phyloP scores from a whole-genome alignment of 1,140 invertebrate species.

The Leptoteleia sp. region DNA sequence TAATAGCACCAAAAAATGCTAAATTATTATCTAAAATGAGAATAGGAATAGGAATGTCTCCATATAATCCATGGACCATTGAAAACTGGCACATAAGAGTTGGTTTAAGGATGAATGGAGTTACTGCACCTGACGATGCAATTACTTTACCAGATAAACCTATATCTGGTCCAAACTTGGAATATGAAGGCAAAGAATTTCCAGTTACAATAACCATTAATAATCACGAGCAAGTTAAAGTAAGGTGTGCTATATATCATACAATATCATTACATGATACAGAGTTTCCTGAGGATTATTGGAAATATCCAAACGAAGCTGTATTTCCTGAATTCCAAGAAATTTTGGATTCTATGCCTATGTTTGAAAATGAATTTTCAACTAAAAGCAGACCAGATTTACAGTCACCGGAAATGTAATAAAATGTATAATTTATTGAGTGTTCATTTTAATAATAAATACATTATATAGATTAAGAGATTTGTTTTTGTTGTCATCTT shows the following conservation, averaged over 20 bases:
- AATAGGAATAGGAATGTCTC: constrained; percentile 88
- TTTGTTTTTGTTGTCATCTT: no score
- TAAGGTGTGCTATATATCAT: constrained; percentile 87
- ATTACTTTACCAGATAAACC: constrained; percentile 87
- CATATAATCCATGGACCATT: constrained; percentile 88
- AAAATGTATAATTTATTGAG: no score
- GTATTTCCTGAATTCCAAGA: constrained; percentile 75
- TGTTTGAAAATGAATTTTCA: constrained; percentile 12
- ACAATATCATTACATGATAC: constrained; percentile 29
- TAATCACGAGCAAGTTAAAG: constrained; percentile 85
- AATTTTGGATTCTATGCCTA: constrained; percentile 74
- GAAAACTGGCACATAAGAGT: constrained; percentile 90
- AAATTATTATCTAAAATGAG: constrained; percentile 81
- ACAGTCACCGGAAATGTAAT: no score
- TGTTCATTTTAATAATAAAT: no score
- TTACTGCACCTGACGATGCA: constrained; percentile 85
- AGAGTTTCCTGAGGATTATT: constrained; percentile 45
- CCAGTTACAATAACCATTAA: constrained; percentile 89
- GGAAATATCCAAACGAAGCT: constrained; percentile 55
- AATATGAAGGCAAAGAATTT: constrained; percentile 90
- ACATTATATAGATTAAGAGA: no score
- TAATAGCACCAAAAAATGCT: constrained; percentile 83
- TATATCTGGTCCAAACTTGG: constrained; percentile 90
- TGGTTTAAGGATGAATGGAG: constrained; percentile 86
- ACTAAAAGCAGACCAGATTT: no score